These are phyloP conservation scores for Haliclystus octoradiatus DNA, from an alignment of 30 jellyfish, hydroid and myxozoan genomes.

Conservation along the genomic window DNA sequence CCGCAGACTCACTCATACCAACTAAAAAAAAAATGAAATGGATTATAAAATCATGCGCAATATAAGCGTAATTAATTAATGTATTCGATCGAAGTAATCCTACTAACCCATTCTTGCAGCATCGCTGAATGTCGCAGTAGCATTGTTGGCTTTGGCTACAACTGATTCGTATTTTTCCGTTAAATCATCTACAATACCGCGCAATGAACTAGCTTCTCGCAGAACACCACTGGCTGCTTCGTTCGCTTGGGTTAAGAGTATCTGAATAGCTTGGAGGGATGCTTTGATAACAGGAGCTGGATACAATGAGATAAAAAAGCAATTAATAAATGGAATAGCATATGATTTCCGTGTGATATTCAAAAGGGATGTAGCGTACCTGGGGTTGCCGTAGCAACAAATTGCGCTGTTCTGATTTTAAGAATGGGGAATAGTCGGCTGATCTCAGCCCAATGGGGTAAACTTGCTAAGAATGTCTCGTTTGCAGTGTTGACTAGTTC, in stretches of 20 bases:
- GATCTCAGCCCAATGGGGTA: constrained; percentile 62
- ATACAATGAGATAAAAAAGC: neutral
- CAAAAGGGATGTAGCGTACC: no score
- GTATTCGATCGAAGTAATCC: neutral
- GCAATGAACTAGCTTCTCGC: constrained; percentile 24
- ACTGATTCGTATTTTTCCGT: constrained; percentile 44
- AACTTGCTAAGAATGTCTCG: constrained; percentile 31
- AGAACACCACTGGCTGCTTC: constrained; percentile 57
- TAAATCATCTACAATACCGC: constrained; percentile 38
- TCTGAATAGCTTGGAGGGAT: constrained; percentile 69
- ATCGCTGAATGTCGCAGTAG: constrained; percentile 34
- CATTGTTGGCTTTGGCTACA: constrained; percentile 47
- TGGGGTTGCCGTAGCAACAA: constrained; percentile 37
- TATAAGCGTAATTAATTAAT: neutral
- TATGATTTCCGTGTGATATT: no score
- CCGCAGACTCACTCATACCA: constrained; percentile 43
- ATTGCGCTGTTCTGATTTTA: constrained; percentile 8
- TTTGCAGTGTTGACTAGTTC: constrained; percentile 46
- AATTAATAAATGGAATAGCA: neutral
- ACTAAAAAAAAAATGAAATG: constrained; percentile 19
- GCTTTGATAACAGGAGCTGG: constrained; percentile 84
- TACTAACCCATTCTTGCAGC: constrained; percentile 53
- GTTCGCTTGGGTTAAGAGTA: constrained; percentile 51
- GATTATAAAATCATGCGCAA: neutral
- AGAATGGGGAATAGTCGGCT: constrained; percentile 31